These are phyloP conservation scores for Charaxes varanes DNA, from an alignment of 1,140 invertebrate genomes.

Conservation along the genomic window DNA sequence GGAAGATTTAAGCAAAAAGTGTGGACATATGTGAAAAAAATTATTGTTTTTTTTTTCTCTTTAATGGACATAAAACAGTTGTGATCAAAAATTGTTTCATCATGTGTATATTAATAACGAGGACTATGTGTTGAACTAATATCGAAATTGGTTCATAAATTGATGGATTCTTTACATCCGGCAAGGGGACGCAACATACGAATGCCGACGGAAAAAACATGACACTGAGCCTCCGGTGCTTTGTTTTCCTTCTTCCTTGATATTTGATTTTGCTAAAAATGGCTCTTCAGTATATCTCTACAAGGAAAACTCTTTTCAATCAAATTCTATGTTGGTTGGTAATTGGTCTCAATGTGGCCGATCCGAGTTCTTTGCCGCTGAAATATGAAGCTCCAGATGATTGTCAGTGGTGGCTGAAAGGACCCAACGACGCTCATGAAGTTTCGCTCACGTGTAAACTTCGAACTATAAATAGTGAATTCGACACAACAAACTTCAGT, in stretches of 20 bases:
- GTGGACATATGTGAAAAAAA: slow-evolving; percentile 39
- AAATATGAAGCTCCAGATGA: slow-evolving; percentile 89
- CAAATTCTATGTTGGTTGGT: slow-evolving; percentile 63
- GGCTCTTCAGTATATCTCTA: slow-evolving; percentile 44
- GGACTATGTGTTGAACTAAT: slow-evolving; percentile 56
- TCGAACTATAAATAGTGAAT: slow-evolving; percentile 86
- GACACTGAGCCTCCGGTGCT: slow-evolving; percentile 63
- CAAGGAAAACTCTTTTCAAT: slow-evolving; percentile 43
- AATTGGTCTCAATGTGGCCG: slow-evolving; percentile 61
- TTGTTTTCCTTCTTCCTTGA: slow-evolving; percentile 70
- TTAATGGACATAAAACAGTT: slow-evolving; percentile 12
- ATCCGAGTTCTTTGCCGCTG: slow-evolving; percentile 74
- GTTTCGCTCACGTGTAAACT: slow-evolving; percentile 87
- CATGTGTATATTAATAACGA: slow-evolving; percentile 44
- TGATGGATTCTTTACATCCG: slow-evolving; percentile 69
- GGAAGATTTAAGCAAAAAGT: slow-evolving; percentile 9
- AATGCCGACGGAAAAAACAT: slow-evolving; percentile 71
- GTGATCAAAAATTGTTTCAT: slow-evolving; percentile 35
- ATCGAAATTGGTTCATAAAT: slow-evolving; percentile 62
- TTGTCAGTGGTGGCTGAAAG: slow-evolving; percentile 82
- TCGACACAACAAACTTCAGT: slow-evolving; percentile 90
- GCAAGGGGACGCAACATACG: slow-evolving; percentile 57
- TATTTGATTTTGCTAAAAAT: slow-evolving; percentile 64
- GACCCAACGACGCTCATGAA: slow-evolving; percentile 77
- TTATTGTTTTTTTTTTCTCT: slow-evolving; percentile 46